A percentile compares a stretch with the other conserved stretches of the same genome.
Conservation (phyloP, 1,140 invertebrate species). For the Brachystomella parvula region DNA sequence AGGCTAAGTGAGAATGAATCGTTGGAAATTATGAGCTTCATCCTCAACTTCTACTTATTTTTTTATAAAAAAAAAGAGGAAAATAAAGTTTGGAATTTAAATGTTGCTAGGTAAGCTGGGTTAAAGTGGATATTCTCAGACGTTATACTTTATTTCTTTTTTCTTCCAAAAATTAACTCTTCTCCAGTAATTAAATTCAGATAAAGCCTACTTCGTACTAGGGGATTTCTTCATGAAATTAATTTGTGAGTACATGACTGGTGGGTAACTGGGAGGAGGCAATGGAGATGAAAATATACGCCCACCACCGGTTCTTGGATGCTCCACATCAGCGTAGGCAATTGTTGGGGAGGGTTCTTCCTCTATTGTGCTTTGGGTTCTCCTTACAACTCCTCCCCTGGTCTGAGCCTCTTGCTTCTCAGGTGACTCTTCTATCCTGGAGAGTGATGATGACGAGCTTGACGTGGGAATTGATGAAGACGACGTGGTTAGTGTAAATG, state of each 20-base stretch:
- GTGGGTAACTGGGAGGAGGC: background rate
- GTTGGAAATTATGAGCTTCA: too few relatives aligned
- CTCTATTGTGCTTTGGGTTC: slow-evolving; percentile 7
- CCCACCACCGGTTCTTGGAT: background rate
- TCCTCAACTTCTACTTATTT: too few relatives aligned
- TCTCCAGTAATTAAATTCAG: too few relatives aligned
- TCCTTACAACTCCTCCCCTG: background rate
- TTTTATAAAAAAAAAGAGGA: too few relatives aligned
- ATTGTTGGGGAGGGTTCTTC: slow-evolving; percentile 12
- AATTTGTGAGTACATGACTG: slow-evolving; percentile 34
- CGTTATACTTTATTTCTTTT: too few relatives aligned
- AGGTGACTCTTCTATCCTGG: slow-evolving; percentile 36
- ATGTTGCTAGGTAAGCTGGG: too few relatives aligned
- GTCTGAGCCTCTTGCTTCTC: slow-evolving; percentile 30
- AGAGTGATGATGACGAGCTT: slow-evolving; percentile 1
- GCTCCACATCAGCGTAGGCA: slow-evolving; percentile 33
- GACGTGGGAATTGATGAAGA: background rate
- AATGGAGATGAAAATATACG: background rate
- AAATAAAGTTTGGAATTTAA: too few relatives aligned
- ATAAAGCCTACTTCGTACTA: background rate
- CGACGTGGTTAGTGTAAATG: background rate
- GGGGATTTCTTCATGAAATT: slow-evolving; percentile 34
- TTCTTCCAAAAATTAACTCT: too few relatives aligned
- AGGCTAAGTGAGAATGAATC: too few relatives aligned
- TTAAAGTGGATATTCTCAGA: too few relatives aligned